These are phyloP conservation scores for Tyto alba DNA, from an alignment of 2,113 vertebrate species.

Conservation along the genomic window DNA sequence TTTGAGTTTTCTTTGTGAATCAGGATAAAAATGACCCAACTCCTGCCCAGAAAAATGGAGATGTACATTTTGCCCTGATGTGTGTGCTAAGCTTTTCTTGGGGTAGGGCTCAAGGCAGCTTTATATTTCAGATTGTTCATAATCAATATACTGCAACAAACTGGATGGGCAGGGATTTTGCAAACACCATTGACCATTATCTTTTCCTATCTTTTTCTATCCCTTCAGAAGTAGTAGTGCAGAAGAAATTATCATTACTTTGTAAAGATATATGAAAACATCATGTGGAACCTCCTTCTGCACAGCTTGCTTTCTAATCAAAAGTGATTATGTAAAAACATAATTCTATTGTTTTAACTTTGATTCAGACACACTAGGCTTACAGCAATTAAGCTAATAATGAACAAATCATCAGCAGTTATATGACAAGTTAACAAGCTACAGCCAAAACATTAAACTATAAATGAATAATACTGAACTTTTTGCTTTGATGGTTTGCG, in stretches of 20 bases:
- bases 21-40: neutral
- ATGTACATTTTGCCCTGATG: neutral
- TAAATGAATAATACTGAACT: neutral
- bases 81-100: neutral
- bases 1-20: constrained; percentile 31
- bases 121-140: neutral
- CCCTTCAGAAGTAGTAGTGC: constrained; percentile 18
- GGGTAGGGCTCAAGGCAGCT: neutral
- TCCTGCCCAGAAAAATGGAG: neutral
- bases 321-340: constrained; percentile 15
- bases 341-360: constrained; percentile 39
- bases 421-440: neutral
- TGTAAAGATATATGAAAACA: constrained; percentile 34
- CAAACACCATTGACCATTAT: neutral
- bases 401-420: constrained; percentile 6
- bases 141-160: neutral
- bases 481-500: neutral
- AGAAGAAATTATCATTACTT: constrained; percentile 45
- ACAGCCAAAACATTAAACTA: neutral
- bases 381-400: constrained; percentile 29
- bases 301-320: constrained; percentile 19
- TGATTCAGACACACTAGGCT: constrained; percentile 4
- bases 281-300: neutral
- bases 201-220: neutral
- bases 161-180: neutral